These are phyloP conservation scores for Schizopygopsis pylzovi DNA, from an alignment of 2,797 vertebrate species.

Conservation along the genomic window DNA sequence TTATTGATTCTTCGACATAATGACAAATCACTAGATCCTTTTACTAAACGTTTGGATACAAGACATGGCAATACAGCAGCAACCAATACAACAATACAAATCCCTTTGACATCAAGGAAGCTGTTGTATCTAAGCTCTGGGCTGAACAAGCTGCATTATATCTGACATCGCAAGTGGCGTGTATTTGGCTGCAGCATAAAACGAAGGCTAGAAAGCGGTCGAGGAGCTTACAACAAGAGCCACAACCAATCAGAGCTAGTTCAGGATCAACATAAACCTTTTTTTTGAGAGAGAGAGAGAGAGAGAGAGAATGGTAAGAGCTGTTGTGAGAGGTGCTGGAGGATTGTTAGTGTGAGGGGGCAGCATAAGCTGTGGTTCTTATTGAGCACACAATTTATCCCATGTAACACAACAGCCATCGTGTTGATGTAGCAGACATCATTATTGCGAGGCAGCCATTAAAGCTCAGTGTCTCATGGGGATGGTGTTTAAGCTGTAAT, in stretches of 20 bases:
- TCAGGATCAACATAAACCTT: slow-evolving; percentile 1
- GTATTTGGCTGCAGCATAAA: neutral
- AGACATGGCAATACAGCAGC: neutral
- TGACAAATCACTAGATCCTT: neutral
- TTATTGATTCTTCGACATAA: neutral
- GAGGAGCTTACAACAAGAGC: slow-evolving; percentile 15
- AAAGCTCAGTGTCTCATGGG: slow-evolving; percentile 36
- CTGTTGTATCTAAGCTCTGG: neutral
- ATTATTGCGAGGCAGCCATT: slow-evolving; percentile 29
- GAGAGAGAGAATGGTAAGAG: neutral
- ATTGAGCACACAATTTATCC: neutral
- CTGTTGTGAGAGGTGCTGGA: slow-evolving; percentile 3
- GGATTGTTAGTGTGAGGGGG: slow-evolving; percentile 14
- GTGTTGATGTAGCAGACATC: slow-evolving; percentile 18
- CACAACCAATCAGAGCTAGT: slow-evolving; percentile 2
- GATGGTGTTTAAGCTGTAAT: slow-evolving; percentile 51
- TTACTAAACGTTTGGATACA: neutral
- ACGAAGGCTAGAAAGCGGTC: neutral
- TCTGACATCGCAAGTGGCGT: neutral
- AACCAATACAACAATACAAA: neutral
- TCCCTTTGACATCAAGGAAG: slow-evolving; percentile 20
- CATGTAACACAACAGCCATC: slow-evolving; percentile 19
- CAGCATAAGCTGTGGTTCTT: slow-evolving; percentile 6
- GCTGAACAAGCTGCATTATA: neutral
- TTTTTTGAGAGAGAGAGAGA: neutral